Conservation (phyloP, 2,888 invertebrate species). For the Argyra leucocephala region DNA sequence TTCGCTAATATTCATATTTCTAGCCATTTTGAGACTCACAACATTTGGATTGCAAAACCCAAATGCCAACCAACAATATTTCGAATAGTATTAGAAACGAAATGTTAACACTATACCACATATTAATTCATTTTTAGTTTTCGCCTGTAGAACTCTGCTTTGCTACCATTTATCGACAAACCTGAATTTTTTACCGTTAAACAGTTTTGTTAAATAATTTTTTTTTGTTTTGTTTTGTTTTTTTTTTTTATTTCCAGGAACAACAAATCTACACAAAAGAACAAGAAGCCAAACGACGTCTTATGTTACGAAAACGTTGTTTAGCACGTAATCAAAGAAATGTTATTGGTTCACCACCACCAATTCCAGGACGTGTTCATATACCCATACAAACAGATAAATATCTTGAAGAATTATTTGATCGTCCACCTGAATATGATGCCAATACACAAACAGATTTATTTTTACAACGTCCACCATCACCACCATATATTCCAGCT, state of each 20-base stretch:
- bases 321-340: constrained; percentile 47
- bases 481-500: constrained; percentile 67
- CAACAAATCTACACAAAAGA: constrained; percentile 42
- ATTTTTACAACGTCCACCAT: constrained; percentile 70
- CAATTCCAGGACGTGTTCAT: constrained; percentile 70
- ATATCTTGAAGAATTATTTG: constrained; percentile 76
- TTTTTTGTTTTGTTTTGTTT: too few species aligned
- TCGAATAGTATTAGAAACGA: too few species aligned
- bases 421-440: constrained; percentile 65
- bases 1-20: too few species aligned
- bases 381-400: constrained; percentile 82
- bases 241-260: constrained; percentile 36
- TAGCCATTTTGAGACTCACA: too few species aligned
- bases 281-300: constrained; percentile 52
- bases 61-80: too few species aligned
- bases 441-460: constrained; percentile 80
- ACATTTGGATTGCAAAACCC: too few species aligned
- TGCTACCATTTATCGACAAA: too few species aligned
- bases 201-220: too few species aligned
- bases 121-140: too few species aligned
- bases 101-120: too few species aligned
- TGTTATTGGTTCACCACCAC: constrained; percentile 44
- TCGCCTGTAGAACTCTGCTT: too few species aligned
- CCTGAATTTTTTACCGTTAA: too few species aligned
- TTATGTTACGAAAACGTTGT: constrained; percentile 60